phyloP scores from a whole-genome alignment of 2,113 vertebrate species.

The Saimiri boliviensis region DNA sequence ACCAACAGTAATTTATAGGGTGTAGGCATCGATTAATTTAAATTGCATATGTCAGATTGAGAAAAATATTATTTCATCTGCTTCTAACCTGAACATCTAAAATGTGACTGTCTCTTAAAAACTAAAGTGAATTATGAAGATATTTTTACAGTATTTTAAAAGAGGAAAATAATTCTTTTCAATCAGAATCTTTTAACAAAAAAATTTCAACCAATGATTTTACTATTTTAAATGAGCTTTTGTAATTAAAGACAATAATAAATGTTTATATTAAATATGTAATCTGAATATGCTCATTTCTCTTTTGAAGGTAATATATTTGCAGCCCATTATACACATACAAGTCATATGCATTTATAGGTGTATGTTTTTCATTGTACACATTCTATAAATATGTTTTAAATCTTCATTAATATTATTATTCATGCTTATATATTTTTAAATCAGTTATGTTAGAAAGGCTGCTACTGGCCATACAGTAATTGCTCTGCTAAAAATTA shows the following conservation, averaged over 20 bases:
- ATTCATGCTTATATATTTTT: neutral
- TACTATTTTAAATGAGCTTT: neutral
- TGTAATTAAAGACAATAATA: neutral
- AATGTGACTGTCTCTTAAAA: neutral
- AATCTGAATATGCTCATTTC: neutral
- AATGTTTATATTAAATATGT: neutral
- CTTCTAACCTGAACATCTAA: neutral
- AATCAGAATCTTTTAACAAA: neutral
- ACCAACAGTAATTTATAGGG: constrained; percentile 52
- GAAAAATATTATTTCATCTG: constrained; percentile 32
- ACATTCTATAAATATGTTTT: neutral
- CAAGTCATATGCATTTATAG: neutral
- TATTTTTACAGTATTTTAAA: neutral
- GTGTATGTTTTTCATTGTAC: neutral
- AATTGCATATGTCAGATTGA: neutral
- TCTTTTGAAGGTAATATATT: neutral
- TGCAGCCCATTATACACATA: neutral
- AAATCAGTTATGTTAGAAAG: neutral
- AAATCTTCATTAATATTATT: constrained; percentile 4
- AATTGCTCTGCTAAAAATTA: neutral
- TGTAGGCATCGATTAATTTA: constrained; percentile 41
- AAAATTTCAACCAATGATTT: neutral
- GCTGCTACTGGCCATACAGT: neutral
- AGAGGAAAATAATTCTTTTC: neutral
- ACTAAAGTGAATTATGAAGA: neutral